Evolutionary conservation across 1,140 invertebrate genomes (phyloP).

Genomic region (Brachionus angularis): DNA sequence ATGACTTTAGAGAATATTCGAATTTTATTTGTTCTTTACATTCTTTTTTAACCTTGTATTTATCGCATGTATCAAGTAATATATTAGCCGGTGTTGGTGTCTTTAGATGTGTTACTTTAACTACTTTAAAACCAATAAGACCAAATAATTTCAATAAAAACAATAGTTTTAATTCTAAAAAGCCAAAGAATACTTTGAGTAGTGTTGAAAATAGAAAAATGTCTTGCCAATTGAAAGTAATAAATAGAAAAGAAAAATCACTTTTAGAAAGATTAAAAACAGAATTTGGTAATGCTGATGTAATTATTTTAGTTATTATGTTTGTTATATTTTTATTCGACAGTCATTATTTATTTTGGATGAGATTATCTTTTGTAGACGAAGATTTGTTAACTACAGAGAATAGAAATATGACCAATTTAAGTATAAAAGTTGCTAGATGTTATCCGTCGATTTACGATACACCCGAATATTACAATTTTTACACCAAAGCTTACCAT

Average conservation of each 20-base stretch:
- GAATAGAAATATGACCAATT: background rate
- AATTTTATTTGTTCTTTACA: constrained; percentile 26
- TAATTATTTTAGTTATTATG: constrained; percentile 18
- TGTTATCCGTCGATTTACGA: background rate
- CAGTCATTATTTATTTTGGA: constrained; percentile 40
- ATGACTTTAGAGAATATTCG: constrained; percentile 24
- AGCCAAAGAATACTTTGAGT: too few species aligned
- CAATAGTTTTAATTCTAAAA: too few species aligned
- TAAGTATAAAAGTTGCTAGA: background rate
- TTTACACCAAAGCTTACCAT: constrained; percentile 7
- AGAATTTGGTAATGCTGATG: constrained; percentile 29
- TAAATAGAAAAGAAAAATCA: background rate
- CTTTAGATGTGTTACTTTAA: constrained; percentile 40
- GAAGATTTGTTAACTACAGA: too few species aligned
- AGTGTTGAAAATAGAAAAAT: too few species aligned
- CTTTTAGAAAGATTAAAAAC: constrained; percentile 2
- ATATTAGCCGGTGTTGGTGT: constrained; percentile 27
- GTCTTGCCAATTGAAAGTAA: too few species aligned
- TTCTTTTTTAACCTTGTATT: constrained; percentile 38
- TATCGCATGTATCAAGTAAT: constrained; percentile 41
- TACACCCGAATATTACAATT: background rate
- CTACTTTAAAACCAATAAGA: background rate
- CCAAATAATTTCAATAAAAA: background rate
- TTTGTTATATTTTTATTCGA: constrained; percentile 38
- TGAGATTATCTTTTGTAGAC: constrained; percentile 13